These are phyloP conservation scores for Denticeps clupeoides DNA, from an alignment of 2,797 vertebrate genomes.

Conservation along the genomic window DNA sequence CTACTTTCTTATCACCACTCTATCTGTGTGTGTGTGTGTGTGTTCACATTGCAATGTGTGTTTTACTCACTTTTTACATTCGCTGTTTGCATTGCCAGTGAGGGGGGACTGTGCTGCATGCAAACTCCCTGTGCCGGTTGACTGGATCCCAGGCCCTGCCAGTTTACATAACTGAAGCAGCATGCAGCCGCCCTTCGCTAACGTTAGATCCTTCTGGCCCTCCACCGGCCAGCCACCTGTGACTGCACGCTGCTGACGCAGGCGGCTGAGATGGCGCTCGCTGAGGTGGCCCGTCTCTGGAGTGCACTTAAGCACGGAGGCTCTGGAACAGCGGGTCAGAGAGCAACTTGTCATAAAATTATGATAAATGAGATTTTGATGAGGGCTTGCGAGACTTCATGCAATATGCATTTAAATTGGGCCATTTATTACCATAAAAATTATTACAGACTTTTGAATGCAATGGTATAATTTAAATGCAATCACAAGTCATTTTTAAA, in stretches of 20 bases:
- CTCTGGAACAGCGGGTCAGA: too few species aligned
- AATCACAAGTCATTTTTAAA: too few species aligned
- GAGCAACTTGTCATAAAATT: too few species aligned
- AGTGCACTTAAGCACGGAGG: not conserved
- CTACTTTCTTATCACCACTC: not conserved
- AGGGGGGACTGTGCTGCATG: conserved; percentile 56
- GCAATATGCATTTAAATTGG: too few species aligned
- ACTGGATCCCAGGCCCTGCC: conserved; percentile 50
- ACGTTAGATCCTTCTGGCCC: conserved; percentile 53
- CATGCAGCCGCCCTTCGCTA: conserved; percentile 43
- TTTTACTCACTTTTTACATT: too few species aligned
- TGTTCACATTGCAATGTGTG: conserved; percentile 14
- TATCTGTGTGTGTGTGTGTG: conserved; percentile 6
- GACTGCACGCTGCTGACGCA: not conserved
- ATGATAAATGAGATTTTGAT: too few species aligned
- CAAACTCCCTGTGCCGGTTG: conserved; percentile 63
- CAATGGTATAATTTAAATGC: too few species aligned
- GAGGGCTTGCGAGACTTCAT: too few species aligned
- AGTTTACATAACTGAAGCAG: conserved; percentile 75
- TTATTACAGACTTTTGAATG: too few species aligned
- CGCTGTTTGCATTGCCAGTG: conserved; percentile 57
- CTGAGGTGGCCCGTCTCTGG: not conserved
- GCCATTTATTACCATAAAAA: too few species aligned
- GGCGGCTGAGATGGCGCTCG: not conserved
- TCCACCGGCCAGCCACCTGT: conserved; percentile 23